These are phyloP conservation scores for Ischnura elegans DNA, from an alignment of 2,888 invertebrate genomes.

Conservation along the genomic window DNA sequence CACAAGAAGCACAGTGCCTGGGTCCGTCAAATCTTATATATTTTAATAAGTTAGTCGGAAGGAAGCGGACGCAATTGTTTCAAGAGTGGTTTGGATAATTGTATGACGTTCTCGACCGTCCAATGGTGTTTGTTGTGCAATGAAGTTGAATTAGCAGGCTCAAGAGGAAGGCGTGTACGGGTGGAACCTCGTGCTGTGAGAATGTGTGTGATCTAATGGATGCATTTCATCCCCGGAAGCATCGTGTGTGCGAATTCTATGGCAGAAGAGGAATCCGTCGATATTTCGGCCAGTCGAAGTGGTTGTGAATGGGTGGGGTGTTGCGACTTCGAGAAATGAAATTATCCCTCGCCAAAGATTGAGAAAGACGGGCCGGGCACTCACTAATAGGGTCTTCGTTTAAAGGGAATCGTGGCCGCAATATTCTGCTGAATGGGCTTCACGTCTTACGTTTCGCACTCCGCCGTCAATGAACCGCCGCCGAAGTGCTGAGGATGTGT, in stretches of 20 bases:
- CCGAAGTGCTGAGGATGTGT: not conserved
- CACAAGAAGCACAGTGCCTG: not conserved
- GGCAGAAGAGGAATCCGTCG: not conserved
- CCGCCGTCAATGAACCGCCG: not conserved
- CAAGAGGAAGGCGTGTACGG: conserved; percentile 4
- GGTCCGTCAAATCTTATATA: not conserved
- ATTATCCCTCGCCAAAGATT: not conserved
- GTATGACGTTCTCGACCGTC: not conserved
- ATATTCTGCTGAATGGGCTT: not conserved
- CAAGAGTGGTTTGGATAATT: not conserved
- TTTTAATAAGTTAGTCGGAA: not conserved
- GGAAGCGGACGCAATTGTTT: not conserved
- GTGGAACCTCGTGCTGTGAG: not conserved
- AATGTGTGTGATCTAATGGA: not conserved
- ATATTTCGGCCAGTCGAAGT: too few species aligned
- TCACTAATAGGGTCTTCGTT: not conserved
- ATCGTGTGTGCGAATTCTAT: not conserved
- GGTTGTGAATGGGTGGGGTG: not conserved
- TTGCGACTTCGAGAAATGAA: not conserved
- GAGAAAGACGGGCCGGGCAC: not conserved
- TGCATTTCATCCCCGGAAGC: not conserved
- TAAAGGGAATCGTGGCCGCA: not conserved
- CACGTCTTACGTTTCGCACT: not conserved
- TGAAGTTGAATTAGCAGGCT: conserved; percentile 34
- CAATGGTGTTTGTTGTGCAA: conserved; percentile 17